Conservation (phyloP, 92 coral and sea anemone species). For the Hydrozoanthus gracilis region DNA sequence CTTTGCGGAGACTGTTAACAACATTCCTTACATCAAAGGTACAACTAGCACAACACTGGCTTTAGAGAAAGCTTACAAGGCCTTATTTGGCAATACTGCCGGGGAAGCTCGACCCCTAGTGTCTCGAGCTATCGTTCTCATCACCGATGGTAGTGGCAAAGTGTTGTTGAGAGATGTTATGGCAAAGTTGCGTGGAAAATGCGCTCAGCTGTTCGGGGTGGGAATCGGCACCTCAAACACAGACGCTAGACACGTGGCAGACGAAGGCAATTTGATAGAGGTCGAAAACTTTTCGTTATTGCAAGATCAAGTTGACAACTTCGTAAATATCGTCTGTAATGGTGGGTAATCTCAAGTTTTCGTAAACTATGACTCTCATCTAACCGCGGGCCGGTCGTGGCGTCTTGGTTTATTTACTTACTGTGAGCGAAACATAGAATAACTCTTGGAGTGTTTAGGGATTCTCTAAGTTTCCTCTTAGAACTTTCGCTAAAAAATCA, state of each 20-base stretch:
- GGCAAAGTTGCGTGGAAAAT: neutral
- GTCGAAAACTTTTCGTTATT: slow-evolving; percentile 9
- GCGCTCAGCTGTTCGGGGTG: slow-evolving; percentile 33
- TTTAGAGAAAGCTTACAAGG: slow-evolving; percentile 5
- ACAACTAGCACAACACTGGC: slow-evolving; percentile 11
- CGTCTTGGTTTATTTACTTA: too few relatives aligned
- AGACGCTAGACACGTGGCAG: slow-evolving; percentile 27
- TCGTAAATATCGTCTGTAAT: slow-evolving; percentile 14
- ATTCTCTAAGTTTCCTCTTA: too few relatives aligned
- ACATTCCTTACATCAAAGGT: neutral
- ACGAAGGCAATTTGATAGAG: slow-evolving; percentile 14
- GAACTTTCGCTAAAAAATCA: too few relatives aligned
- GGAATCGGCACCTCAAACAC: neutral
- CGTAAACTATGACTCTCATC: too few relatives aligned
- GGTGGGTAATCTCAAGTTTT: slow-evolving; percentile 2
- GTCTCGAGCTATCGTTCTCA: slow-evolving; percentile 14
- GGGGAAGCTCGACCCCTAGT: slow-evolving; percentile 32
- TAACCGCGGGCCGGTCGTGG: too few relatives aligned
- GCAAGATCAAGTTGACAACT: slow-evolving; percentile 31
- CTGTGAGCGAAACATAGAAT: too few relatives aligned
- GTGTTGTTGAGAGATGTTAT: neutral
- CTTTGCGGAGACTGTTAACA: slow-evolving; percentile 17
- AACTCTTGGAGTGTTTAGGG: too few relatives aligned
- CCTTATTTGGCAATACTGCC: neutral
- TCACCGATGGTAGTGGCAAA: slow-evolving; percentile 17